phyloP scores from a whole-genome alignment of 2,113 vertebrate species.

The Burhinus bistriatus region DNA sequence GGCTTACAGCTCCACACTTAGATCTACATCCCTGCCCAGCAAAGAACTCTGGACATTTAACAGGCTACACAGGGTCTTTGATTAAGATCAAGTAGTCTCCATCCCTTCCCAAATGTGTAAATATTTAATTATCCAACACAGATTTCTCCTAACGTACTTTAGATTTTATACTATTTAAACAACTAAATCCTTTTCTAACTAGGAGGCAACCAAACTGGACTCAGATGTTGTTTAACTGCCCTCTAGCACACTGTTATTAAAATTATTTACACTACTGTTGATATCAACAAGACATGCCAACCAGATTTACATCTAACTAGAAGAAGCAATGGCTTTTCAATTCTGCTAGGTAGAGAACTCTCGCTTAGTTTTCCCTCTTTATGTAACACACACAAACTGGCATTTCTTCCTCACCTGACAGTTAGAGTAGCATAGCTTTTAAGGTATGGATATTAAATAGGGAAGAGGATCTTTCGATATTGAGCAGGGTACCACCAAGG shows the following conservation, averaged over 20 bases:
- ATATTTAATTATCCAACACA: not conserved
- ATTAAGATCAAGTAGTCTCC: not conserved
- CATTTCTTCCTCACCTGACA: not conserved
- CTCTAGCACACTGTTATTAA: not conserved
- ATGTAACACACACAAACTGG: not conserved
- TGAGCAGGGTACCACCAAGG: not conserved
- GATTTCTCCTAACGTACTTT: not conserved
- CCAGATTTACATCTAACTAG: not conserved
- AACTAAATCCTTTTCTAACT: not conserved
- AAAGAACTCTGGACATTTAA: not conserved
- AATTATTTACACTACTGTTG: not conserved
- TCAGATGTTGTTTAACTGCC: not conserved
- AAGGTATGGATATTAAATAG: not conserved
- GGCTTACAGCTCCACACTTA: not conserved
- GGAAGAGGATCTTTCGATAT: not conserved
- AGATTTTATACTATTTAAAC: not conserved
- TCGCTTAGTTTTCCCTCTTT: not conserved
- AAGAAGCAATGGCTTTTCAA: not conserved
- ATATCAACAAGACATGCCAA: not conserved
- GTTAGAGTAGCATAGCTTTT: not conserved
- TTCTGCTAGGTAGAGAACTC: not conserved
- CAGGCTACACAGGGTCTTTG: not conserved
- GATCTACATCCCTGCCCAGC: not conserved
- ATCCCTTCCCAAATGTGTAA: not conserved
- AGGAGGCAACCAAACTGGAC: not conserved